Base-by-base conservation (phyloP, 2,888 invertebrate species). In the Athripsodes cinereus region DNA sequence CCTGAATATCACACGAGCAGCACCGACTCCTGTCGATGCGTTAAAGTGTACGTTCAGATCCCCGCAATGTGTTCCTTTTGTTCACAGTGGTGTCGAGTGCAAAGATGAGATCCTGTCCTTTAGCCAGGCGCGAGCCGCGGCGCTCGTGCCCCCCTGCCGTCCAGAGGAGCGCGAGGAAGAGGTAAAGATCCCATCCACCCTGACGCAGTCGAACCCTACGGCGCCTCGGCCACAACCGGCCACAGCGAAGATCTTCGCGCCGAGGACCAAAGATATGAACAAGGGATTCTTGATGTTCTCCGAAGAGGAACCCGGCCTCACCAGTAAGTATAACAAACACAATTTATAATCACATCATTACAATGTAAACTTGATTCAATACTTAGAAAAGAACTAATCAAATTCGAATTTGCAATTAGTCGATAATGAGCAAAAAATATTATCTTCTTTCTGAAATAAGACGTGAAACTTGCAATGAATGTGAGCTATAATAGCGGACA, bases 211-310 rank as follows among this genome's bases (percentile, higher is more conserved):
- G 55, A 61, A 63, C 52, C 65, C 34, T 51, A 11, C 46, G 50
- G 40, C 46, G n/a, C 16, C 53, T 48, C 48, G 80, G 60, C 86
- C 87, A 20, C 83, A 83, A 70, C 85, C 86, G 56, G 84, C 87
- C 64, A 87, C 89, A 62, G 82, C 84, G 69, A 85, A 84, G 66
- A 86, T 90, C 70, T 90, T 92, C 72, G 87, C 86, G 64, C 89
- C 88, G 66, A 83, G 88, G 74, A 88, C 91, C 67, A 85, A 92
- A 83, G 94, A 94, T 76, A 95, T 96, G 94, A 93, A 89, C 81
- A 90, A 90, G 76, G 92, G 90, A 74, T 95, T 88, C 81, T 83
- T 93, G 71, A 88, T 87, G 75, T 93, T 91, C 77, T 84, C 88
- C 68, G 91, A 90, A 71, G 88, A 91, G 77, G 87, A 88, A 74